phyloP scores from a whole-genome alignment of 2,797 vertebrate genomes.

The Crocidura indochinensis region DNA sequence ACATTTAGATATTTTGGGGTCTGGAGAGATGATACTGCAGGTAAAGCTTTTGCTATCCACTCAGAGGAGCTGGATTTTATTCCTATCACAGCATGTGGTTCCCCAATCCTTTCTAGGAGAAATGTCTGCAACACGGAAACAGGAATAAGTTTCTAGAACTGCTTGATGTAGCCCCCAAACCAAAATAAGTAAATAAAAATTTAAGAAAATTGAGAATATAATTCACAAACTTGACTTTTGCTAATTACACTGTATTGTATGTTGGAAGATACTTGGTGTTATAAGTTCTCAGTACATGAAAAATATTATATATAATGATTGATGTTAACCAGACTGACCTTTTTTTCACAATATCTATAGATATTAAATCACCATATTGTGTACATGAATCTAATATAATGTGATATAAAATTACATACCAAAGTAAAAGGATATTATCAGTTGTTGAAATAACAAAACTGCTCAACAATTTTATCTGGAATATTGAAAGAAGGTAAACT shows the following conservation, averaged over 20 bases:
- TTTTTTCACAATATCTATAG: neutral
- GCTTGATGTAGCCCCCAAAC: neutral
- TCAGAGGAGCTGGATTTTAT: too few species aligned
- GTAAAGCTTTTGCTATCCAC: too few species aligned
- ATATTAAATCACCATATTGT: neutral
- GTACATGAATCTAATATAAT: neutral
- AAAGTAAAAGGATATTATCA: neutral
- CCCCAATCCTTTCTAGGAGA: too few species aligned
- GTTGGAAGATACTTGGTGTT: neutral
- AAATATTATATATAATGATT: neutral
- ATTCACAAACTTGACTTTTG: neutral
- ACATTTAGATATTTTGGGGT: neutral
- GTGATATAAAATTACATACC: neutral
- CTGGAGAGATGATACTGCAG: too few species aligned
- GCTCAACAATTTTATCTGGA: neutral
- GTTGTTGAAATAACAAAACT: neutral
- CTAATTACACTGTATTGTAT: neutral
- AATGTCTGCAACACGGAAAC: too few species aligned
- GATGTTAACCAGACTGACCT: neutral
- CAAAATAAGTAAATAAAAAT: neutral
- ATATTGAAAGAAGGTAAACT: slow-evolving; percentile 2
- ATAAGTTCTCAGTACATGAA: neutral
- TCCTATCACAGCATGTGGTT: too few species aligned
- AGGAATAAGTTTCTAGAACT: too few species aligned
- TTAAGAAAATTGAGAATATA: neutral